phyloP scores from a whole-genome alignment of 2,888 invertebrate species.

The Octodonta nipae region DNA sequence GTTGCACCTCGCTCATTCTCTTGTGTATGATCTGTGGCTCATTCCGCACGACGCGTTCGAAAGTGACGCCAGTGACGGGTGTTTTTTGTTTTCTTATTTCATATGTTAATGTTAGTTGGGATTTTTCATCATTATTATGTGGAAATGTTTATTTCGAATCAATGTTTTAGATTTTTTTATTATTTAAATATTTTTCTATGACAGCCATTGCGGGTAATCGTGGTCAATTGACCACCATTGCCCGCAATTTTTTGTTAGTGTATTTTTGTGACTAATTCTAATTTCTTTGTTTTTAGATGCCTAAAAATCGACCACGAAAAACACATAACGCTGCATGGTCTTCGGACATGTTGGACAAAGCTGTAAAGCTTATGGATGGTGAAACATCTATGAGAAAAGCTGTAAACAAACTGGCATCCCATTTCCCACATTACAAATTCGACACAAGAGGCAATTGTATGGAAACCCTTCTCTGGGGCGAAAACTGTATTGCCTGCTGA shows the following conservation, averaged over 20 bases:
- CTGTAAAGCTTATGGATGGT: not conserved
- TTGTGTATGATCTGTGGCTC: too few relatives aligned
- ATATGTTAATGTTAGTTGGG: too few relatives aligned
- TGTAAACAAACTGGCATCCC: not conserved
- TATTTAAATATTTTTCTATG: not conserved
- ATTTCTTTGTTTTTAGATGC: constrained; percentile 1
- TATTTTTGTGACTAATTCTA: not conserved
- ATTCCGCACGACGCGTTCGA: too few relatives aligned
- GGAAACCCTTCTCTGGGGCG: constrained; percentile 1
- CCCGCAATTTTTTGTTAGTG: constrained; percentile 1
- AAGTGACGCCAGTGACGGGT: too few relatives aligned
- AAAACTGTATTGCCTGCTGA: not conserved
- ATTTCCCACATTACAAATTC: constrained; percentile 1
- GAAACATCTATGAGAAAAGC: constrained; percentile 1
- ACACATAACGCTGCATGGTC: not conserved
- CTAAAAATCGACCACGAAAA: not conserved
- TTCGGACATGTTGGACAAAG: constrained; percentile 1
- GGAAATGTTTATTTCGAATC: constrained; percentile 1
- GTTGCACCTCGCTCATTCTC: too few relatives aligned
- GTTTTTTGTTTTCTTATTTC: too few relatives aligned
- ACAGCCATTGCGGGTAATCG: not conserved
- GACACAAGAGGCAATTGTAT: constrained; percentile 1
- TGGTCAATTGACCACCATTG: constrained; percentile 1
- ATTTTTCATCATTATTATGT: too few relatives aligned
- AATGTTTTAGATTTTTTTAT: not conserved